These are phyloP conservation scores for Arvicanthis niloticus DNA, from an alignment of 2,113 vertebrate genomes.

Conservation along the genomic window DNA sequence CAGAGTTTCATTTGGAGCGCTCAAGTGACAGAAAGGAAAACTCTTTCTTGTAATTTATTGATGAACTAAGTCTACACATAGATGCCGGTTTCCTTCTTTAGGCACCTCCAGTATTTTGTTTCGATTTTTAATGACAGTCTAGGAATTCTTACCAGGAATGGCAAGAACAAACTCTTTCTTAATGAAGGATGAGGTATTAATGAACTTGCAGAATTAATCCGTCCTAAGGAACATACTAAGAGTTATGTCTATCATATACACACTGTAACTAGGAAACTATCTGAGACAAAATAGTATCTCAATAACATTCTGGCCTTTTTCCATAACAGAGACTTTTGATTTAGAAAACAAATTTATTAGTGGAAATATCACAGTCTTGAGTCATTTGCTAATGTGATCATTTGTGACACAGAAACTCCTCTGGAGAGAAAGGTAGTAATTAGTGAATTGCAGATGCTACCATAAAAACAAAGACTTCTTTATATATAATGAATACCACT, in stretches of 20 bases:
- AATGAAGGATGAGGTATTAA: slow-evolving; percentile 43
- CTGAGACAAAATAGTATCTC: slow-evolving; percentile 31
- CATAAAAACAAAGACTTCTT: slow-evolving; percentile 8
- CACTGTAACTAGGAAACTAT: slow-evolving; percentile 6
- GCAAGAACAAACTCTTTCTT: slow-evolving; percentile 58
- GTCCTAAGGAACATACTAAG: background rate
- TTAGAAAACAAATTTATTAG: slow-evolving; percentile 42
- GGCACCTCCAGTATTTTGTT: slow-evolving; percentile 60
- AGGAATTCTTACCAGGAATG: slow-evolving; percentile 76
- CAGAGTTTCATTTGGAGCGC: slow-evolving; percentile 78
- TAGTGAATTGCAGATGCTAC: background rate
- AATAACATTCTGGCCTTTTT: background rate
- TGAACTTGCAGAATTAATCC: slow-evolving; percentile 24
- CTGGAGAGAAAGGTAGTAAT: background rate
- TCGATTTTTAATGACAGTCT: slow-evolving; percentile 54
- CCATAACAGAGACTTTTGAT: slow-evolving; percentile 46
- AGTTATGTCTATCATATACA: slow-evolving; percentile 14
- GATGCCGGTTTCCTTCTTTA: slow-evolving; percentile 70
- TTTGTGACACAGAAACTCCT: background rate
- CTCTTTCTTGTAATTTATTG: slow-evolving; percentile 84
- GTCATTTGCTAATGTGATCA: slow-evolving; percentile 46
- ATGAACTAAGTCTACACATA: slow-evolving; percentile 73
- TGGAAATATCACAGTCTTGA: slow-evolving; percentile 54
- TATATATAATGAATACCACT: background rate
- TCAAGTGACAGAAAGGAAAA: slow-evolving; percentile 79